A percentile compares a stretch with the other conserved stretches of the same genome.
These are phyloP conservation scores for Tyria jacobaeae DNA, from an alignment of 2,888 invertebrate species.

Conservation along the genomic window DNA sequence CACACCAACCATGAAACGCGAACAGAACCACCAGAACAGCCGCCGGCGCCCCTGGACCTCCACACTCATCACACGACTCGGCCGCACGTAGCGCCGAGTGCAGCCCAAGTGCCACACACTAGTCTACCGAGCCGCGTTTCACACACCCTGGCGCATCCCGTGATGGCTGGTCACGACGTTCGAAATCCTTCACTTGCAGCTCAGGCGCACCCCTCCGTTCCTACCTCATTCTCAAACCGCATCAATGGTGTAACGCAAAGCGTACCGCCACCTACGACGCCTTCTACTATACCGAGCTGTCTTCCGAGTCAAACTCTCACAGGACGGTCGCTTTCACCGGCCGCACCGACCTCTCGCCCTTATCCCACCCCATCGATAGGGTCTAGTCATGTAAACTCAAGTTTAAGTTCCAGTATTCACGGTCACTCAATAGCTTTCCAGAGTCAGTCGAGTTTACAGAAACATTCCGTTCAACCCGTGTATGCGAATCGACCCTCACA, in stretches of 20 bases:
- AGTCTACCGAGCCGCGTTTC: constrained; percentile 69
- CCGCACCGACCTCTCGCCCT: constrained; percentile 73
- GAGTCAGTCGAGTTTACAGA: constrained; percentile 80
- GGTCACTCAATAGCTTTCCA: constrained; percentile 78
- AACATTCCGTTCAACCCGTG: constrained; percentile 81
- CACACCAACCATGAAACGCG: constrained; percentile 87
- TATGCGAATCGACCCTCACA: constrained; percentile 77
- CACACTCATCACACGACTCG: constrained; percentile 73
- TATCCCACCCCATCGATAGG: constrained; percentile 78
- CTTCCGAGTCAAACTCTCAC: constrained; percentile 78
- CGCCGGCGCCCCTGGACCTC: constrained; percentile 74
- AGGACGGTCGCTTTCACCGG: constrained; percentile 72
- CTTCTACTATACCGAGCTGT: constrained; percentile 71
- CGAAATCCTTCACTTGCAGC: constrained; percentile 62
- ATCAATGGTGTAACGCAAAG: constrained; percentile 67
- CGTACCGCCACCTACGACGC: constrained; percentile 66
- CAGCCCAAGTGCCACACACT: constrained; percentile 60
- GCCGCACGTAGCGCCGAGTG: constrained; percentile 44
- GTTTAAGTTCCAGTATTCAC: constrained; percentile 80
- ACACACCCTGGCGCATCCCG: constrained; percentile 69
- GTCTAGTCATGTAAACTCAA: constrained; percentile 85
- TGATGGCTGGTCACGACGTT: constrained; percentile 72
- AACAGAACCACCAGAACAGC: constrained; percentile 68
- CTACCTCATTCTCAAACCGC: constrained; percentile 77
- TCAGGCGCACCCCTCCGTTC: constrained; percentile 69